Evolutionary conservation across 2,113 vertebrate species (phyloP), one percentile per base, ranked within the genome.

Genomic region (Raja brachyura): DNA sequence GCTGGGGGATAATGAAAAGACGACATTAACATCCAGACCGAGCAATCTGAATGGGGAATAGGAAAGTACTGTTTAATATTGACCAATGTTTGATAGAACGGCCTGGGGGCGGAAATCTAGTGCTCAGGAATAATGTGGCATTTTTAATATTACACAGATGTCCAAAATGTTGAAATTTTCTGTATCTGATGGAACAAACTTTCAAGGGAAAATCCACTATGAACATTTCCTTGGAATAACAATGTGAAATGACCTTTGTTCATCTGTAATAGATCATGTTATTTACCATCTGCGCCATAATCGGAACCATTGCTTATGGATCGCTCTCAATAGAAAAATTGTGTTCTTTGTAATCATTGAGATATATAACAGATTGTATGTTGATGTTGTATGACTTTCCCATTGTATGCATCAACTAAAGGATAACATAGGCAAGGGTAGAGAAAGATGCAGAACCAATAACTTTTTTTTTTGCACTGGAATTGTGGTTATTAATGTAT

Each of bases 101-200:
- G 39, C 39, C 48, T 18, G 33, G 77, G 16, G 48, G 48, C 14
- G 28, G 73, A 22, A 73, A 22, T 73, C 22, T 7, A 28, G 25
- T 79, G 16, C 14, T 7, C 39, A 25, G 48, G 48, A 83, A 83
- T 56, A 25, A 75, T 75, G 73, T 8, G 28, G 25, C 5, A 22
- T 56, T 54, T 83, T 83, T 83, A 83, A 83, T 22, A 56, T 22
- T 56, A 25, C 39, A 83, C 79, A 83, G 39, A 83, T 83, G 79
- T 81, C 48, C 48, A 56, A 56, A 81, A 81, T 54, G 39, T 83
- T 56, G 7, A 83, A 39, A 83, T 88, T 63, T 16, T 63, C 83
- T 61, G 59, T 31, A 22, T 88, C 83, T 88, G 56, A 88, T 88
- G 28, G 11, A 25, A 20, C 39, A 56, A 83, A 83, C 18, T 83